Evolutionary conservation across 2,113 vertebrate species (phyloP).

Genomic region (Tauraco erythrolophus): DNA sequence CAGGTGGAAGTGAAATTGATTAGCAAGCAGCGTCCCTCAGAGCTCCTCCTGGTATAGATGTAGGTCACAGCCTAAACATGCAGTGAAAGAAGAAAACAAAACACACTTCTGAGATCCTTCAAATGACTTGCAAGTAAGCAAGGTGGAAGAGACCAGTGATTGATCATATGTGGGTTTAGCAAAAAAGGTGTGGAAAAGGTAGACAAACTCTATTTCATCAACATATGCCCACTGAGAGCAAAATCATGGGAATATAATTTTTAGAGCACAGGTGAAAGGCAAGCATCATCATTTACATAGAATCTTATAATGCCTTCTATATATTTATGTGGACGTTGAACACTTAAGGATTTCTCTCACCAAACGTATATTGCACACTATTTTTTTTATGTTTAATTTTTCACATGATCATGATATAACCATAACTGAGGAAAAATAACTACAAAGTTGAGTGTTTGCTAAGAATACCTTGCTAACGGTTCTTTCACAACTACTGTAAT

Average conservation of each 20-base stretch:
- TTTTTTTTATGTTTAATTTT: background rate
- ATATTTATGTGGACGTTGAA: background rate
- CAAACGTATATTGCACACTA: background rate
- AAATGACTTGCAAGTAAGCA: background rate
- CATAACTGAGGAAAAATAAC: background rate
- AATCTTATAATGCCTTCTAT: background rate
- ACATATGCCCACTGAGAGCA: background rate
- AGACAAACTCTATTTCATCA: background rate
- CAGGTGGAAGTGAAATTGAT: background rate
- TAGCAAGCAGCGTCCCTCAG: background rate
- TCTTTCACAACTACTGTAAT: background rate
- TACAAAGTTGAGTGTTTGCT: background rate
- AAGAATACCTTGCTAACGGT: background rate
- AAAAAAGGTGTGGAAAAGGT: background rate
- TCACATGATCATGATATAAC: background rate
- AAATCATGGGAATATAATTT: background rate
- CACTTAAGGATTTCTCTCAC: background rate
- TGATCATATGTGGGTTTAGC: background rate
- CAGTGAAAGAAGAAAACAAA: background rate
- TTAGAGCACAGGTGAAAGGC: background rate
- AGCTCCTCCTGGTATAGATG: background rate
- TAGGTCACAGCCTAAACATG: background rate
- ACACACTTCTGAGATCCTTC: background rate
- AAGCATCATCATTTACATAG: background rate
- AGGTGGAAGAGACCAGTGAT: background rate